These are phyloP conservation scores for Chanos chanos DNA, from an alignment of 2,797 vertebrate genomes.

Conservation along the genomic window DNA sequence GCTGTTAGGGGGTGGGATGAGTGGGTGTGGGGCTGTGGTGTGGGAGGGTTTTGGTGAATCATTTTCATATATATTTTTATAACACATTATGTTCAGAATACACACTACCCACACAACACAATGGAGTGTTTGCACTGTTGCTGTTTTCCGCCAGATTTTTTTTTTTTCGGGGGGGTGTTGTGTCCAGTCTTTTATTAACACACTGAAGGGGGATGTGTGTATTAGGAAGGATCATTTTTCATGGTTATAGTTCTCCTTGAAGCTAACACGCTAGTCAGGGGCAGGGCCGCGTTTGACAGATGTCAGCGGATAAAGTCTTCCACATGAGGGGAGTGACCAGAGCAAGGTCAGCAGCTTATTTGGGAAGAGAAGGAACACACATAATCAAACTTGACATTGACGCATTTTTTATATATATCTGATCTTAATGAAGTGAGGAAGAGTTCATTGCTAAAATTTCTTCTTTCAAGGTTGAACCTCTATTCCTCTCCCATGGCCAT, in stretches of 20 bases:
- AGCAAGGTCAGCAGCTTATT: conserved; percentile 67
- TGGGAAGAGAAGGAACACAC: conserved; percentile 51
- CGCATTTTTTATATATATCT: conserved; percentile 26
- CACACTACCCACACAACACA: too few species aligned
- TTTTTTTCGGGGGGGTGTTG: too few species aligned
- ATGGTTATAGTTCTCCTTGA: conserved; percentile 19
- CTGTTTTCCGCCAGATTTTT: too few species aligned
- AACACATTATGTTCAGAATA: too few species aligned
- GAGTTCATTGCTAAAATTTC: conserved; percentile 10
- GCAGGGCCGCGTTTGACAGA: conserved; percentile 53
- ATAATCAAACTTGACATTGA: conserved; percentile 60
- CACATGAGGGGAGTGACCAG: conserved; percentile 52
- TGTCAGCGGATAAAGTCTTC: conserved; percentile 58
- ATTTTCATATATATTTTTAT: too few species aligned
- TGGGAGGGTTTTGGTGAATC: too few species aligned
- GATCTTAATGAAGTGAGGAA: conserved; percentile 8
- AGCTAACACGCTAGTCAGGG: conserved; percentile 47
- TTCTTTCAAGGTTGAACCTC: conserved; percentile 22
- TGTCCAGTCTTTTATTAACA: too few species aligned
- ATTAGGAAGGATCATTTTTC: conserved; percentile 34
- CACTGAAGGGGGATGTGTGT: not conserved
- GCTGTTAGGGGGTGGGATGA: too few species aligned
- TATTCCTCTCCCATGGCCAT: too few species aligned
- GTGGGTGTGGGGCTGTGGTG: too few species aligned
- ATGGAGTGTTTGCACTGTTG: too few species aligned